Percentiles rank a stretch among this genome's conserved stretches.
Conservation (phyloP, 2,888 invertebrate species). For the Mechanitis messenoides region DNA sequence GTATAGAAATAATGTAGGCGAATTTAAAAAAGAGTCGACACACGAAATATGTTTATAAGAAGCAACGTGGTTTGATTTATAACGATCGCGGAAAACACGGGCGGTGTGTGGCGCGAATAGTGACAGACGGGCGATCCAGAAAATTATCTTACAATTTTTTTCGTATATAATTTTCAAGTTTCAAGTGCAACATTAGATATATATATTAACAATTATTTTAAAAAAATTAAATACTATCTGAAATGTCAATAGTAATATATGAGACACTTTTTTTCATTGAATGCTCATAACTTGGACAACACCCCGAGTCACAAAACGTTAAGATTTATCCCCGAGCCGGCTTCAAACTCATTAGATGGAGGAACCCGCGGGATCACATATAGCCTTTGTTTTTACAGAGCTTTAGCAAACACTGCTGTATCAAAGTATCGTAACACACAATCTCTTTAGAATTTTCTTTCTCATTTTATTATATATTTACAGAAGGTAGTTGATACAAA, state of each 20-base stretch:
- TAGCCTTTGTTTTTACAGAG: conserved; percentile 32
- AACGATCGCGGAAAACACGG: conserved; percentile 49
- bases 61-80: conserved; percentile 70
- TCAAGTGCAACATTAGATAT: too few relatives aligned
- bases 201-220: too few relatives aligned
- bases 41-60: conserved; percentile 70
- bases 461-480: too few relatives aligned
- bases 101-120: conserved; percentile 23
- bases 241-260: too few relatives aligned
- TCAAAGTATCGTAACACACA: conserved; percentile 13
- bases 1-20: conserved; percentile 44
- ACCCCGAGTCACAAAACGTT: conserved; percentile 48
- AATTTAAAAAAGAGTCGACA: conserved; percentile 61
- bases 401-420: conserved; percentile 15
- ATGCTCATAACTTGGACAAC: conserved; percentile 9
- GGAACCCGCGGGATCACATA: conserved; percentile 50
- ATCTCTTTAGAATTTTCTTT: not conserved
- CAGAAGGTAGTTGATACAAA: too few relatives aligned
- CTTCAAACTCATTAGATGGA: conserved; percentile 59
- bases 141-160: too few relatives aligned
- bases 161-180: too few relatives aligned
- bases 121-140: too few relatives aligned
- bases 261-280: not conserved
- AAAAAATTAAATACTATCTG: too few relatives aligned
- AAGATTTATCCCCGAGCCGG: conserved; percentile 56